Evolutionary conservation across 2,888 invertebrate species (phyloP).

Genomic region (Brachynemurus nebulosus): DNA sequence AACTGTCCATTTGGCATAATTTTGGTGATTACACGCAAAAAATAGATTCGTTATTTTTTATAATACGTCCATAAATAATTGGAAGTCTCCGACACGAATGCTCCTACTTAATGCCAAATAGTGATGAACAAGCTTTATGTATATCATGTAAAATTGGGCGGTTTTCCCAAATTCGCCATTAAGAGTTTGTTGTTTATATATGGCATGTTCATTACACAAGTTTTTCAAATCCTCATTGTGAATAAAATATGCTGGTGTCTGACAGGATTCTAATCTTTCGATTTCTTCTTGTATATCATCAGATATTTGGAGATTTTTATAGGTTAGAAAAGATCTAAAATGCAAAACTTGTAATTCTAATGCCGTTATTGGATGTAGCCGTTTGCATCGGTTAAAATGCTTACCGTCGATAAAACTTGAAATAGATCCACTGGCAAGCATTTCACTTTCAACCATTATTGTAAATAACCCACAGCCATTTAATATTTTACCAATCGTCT

Average conservation of each 20-base stretch:
- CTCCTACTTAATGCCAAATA: constrained; percentile 21
- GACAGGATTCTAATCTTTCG: constrained; percentile 7
- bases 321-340: constrained; percentile 11
- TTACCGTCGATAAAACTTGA: constrained; percentile 14
- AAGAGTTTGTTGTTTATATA: constrained; percentile 12
- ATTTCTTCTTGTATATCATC: constrained; percentile 12
- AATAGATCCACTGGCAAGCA: constrained; percentile 21
- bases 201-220: constrained; percentile 10
- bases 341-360: constrained; percentile 15
- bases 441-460: constrained; percentile 18
- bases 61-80: constrained; percentile 20
- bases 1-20: constrained; percentile 22
- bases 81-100: constrained; percentile 22
- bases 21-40: constrained; percentile 23
- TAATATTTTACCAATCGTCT: constrained; percentile 22
- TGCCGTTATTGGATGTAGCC: constrained; percentile 15
- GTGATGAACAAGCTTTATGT: constrained; percentile 20
- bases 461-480: constrained; percentile 17
- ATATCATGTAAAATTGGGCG: background rate
- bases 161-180: background rate
- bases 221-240: constrained; percentile 6
- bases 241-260: constrained; percentile 7
- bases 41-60: constrained; percentile 23
- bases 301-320: background rate
- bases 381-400: constrained; percentile 16